phyloP scores from a whole-genome alignment of 37 sponge, comb jelly and placozoan species.

The Hexactinellida sp. region DNA sequence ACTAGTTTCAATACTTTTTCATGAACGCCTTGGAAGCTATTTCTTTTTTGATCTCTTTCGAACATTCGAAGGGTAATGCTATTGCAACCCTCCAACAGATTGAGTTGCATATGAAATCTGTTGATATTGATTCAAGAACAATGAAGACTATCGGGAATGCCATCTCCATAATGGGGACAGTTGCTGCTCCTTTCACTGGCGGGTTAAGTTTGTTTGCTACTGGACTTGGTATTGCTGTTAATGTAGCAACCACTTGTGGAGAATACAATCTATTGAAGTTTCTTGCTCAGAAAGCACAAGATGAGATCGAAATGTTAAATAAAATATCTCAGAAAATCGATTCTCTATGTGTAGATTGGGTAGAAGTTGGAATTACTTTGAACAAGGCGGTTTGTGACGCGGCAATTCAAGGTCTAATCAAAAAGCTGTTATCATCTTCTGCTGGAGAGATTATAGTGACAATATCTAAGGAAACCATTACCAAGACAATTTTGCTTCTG shows the following conservation, averaged over 20 bases:
- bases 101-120: not conserved
- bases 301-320: not conserved
- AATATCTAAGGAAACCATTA: too few relatives aligned
- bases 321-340: not conserved
- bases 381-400: not conserved
- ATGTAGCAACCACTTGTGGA: not conserved
- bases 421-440: too few relatives aligned
- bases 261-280: not conserved
- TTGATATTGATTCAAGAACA: not conserved
- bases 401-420: not conserved
- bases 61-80: not conserved
- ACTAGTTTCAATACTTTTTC: too few relatives aligned
- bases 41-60: not conserved
- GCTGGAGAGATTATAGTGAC: too few relatives aligned
- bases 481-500: too few relatives aligned
- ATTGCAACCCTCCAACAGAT: not conserved
- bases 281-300: not conserved
- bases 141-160: not conserved
- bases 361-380: not conserved
- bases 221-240: not conserved
- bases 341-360: not conserved
- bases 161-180: not conserved
- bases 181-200: not conserved
- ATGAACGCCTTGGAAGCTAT: not conserved
- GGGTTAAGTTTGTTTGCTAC: not conserved